phyloP scores from a whole-genome alignment of 2,888 invertebrate species.

The Ditula angustiorana region DNA sequence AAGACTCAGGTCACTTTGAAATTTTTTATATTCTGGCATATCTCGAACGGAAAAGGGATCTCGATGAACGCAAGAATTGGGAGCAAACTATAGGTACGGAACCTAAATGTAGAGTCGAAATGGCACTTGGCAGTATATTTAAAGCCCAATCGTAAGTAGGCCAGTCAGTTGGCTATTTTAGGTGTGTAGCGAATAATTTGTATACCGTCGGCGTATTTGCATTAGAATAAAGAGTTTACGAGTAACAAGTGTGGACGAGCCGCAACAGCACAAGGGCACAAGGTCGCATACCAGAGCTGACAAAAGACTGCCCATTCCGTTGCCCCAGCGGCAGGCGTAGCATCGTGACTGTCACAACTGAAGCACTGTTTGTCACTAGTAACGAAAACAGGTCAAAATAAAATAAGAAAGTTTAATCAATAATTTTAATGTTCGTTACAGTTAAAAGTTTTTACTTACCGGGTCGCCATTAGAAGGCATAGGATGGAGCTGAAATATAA shows the following conservation, averaged over 20 bases:
- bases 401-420: too few species aligned
- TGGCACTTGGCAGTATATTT: neutral
- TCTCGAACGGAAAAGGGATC: too few species aligned
- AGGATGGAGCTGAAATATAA: too few species aligned
- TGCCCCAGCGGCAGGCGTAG: neutral
- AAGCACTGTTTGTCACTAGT: neutral
- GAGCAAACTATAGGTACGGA: too few species aligned
- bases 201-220: conserved; percentile 41
- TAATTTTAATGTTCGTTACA: too few species aligned
- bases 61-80: too few species aligned
- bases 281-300: conserved; percentile 42
- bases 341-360: conserved; percentile 10
- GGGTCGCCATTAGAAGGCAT: too few species aligned
- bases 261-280: conserved; percentile 41
- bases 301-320: neutral
- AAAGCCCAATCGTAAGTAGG: conserved; percentile 21
- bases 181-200: conserved; percentile 31
- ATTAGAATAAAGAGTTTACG: conserved; percentile 42
- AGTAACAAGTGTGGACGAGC: conserved; percentile 19
- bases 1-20: too few species aligned
- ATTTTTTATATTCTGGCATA: too few species aligned
- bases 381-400: too few species aligned
- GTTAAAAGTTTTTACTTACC: too few species aligned
- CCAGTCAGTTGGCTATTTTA: conserved; percentile 19
- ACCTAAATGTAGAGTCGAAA: too few species aligned